A percentile compares a stretch with the other conserved stretches of the same genome.
phyloP scores from a whole-genome alignment of 2,113 vertebrate species.

The Sialia sialis region DNA sequence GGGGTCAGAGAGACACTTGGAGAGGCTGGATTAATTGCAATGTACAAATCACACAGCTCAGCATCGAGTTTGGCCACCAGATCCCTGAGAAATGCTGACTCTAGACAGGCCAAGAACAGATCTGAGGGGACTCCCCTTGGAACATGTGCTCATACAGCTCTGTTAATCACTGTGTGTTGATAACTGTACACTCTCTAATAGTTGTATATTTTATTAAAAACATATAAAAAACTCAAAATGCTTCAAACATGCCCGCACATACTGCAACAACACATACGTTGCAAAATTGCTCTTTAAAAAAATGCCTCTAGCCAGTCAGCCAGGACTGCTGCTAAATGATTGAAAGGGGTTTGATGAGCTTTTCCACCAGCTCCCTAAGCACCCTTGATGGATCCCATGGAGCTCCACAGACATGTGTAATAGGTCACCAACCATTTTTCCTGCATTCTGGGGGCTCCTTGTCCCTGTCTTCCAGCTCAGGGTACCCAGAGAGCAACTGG shows the following conservation, averaged over 20 bases:
- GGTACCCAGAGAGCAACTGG: not conserved
- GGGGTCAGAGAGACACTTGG: not conserved
- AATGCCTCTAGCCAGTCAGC: not conserved
- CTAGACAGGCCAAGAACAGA: not conserved
- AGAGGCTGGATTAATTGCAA: not conserved
- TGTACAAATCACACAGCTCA: not conserved
- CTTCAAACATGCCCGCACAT: not conserved
- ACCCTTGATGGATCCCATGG: not conserved
- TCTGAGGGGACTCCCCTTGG: not conserved
- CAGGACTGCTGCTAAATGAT: not conserved
- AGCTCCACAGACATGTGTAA: rapidly evolving
- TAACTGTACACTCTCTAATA: not conserved
- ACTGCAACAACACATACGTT: not conserved
- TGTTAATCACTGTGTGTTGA: not conserved
- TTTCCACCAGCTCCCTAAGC: not conserved
- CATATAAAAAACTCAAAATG: not conserved
- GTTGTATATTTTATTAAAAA: not conserved
- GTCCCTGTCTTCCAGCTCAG: not conserved
- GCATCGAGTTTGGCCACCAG: not conserved
- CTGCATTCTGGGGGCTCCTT: not conserved
- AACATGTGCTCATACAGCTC: not conserved
- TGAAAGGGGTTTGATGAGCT: not conserved
- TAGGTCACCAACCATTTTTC: not conserved
- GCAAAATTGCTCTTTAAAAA: not conserved
- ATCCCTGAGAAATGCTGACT: not conserved